Evolutionary conservation across 2,888 invertebrate genomes (phyloP).

Genomic region (Zootermopsis nevadensis): DNA sequence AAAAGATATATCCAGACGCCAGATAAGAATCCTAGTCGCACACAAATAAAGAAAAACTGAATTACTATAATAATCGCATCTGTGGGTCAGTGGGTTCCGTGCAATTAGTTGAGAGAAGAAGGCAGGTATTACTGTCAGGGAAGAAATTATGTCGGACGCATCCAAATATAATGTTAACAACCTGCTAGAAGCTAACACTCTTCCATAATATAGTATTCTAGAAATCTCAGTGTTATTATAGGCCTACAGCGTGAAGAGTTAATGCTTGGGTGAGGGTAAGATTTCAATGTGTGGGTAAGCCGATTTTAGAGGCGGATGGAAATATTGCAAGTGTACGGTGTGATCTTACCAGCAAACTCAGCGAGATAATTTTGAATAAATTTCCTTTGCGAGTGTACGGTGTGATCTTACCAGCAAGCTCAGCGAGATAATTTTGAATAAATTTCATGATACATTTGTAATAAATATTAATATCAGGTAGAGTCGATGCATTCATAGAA

Average conservation of each 20-base stretch:
- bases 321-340: too few species aligned
- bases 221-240: neutral
- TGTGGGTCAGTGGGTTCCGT: constrained; percentile 2
- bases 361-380: too few species aligned
- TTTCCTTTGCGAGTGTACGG: too few species aligned
- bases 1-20: neutral
- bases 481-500: too few species aligned
- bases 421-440: too few species aligned
- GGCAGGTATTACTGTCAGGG: constrained; percentile 2
- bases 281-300: neutral
- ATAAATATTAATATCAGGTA: too few species aligned
- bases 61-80: constrained; percentile 24
- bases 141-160: neutral
- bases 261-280: neutral
- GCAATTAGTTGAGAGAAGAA: neutral
- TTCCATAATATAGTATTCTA: neutral
- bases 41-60: neutral
- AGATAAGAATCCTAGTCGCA: too few species aligned
- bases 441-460: too few species aligned
- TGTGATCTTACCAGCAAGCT: too few species aligned
- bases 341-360: too few species aligned
- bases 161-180: neutral
- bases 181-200: neutral
- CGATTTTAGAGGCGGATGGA: too few species aligned
- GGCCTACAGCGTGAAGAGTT: neutral